These are phyloP conservation scores for Drosophila hamatofila DNA, from an alignment of 2,888 invertebrate species.

Conservation along the genomic window DNA sequence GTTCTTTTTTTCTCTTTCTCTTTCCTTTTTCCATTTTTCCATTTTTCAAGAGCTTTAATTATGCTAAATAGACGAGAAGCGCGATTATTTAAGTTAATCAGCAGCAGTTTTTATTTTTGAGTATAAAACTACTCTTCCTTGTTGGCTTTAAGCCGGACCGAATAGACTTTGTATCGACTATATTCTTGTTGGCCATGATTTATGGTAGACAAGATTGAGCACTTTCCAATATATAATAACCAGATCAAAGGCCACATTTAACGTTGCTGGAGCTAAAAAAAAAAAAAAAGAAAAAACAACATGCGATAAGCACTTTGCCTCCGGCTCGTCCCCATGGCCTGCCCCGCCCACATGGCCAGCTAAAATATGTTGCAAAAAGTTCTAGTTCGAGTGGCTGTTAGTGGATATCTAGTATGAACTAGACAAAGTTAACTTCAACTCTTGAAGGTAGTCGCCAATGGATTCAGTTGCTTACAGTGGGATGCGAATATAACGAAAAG, in stretches of 20 bases:
- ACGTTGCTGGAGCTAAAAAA: conserved; percentile 18
- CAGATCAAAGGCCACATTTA: conserved; percentile 54
- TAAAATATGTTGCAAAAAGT: conserved; percentile 63
- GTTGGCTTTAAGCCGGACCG: neutral
- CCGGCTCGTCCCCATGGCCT: conserved; percentile 13
- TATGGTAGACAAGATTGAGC: conserved; percentile 56
- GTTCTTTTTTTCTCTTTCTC: neutral
- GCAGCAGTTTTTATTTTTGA: neutral
- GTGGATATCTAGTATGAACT: conserved; percentile 48
- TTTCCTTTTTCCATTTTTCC: neutral
- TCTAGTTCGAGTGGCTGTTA: conserved; percentile 55
- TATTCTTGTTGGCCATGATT: conserved; percentile 44
- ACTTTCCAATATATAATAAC: conserved; percentile 54
- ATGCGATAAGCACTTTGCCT: conserved; percentile 65
- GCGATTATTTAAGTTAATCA: conserved; percentile 27
- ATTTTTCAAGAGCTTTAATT: conserved; percentile 45
- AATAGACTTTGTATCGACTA: neutral
- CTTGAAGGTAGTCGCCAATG: conserved; percentile 22
- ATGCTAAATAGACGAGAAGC: conserved; percentile 13
- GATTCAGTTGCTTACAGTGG: conserved; percentile 25
- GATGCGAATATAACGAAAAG: neutral
- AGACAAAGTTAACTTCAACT: conserved; percentile 42
- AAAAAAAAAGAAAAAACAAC: conserved; percentile 1
- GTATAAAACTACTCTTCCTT: neutral
- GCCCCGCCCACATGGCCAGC: conserved; percentile 28